These are phyloP conservation scores for Elachura formosa DNA, from an alignment of 2,113 vertebrate genomes.

Conservation along the genomic window DNA sequence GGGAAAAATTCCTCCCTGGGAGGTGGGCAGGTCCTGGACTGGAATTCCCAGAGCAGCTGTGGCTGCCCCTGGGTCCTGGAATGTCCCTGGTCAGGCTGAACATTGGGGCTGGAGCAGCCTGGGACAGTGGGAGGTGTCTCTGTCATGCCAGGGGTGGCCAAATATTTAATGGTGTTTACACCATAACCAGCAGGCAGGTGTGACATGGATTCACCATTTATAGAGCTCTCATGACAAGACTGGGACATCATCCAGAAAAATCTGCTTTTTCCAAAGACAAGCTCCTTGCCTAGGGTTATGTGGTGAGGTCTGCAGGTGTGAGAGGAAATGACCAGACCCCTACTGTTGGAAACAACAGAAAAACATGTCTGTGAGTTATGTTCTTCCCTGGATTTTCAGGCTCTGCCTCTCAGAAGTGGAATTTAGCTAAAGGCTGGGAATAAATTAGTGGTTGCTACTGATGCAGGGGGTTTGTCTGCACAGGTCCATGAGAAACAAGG, in stretches of 20 bases:
- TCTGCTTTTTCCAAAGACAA: neutral
- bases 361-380: neutral
- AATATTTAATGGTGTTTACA: neutral
- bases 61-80: neutral
- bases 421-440: neutral
- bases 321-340: neutral
- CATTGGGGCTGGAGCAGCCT: neutral
- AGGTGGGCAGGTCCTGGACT: neutral
- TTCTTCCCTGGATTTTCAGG: neutral
- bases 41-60: neutral
- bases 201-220: neutral
- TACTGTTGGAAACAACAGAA: neutral
- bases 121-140: neutral
- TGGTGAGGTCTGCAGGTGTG: neutral
- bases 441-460: neutral
- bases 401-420: neutral
- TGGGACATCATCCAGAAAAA: neutral
- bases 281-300: neutral
- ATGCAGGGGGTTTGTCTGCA: neutral
- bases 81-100: neutral
- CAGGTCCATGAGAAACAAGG: neutral
- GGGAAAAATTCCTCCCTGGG: neutral
- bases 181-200: neutral
- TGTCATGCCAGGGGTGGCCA: neutral
- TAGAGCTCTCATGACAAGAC: neutral